Evolutionary conservation across 2,888 invertebrate genomes (phyloP).

Genomic region (Agrotis exclamationis): DNA sequence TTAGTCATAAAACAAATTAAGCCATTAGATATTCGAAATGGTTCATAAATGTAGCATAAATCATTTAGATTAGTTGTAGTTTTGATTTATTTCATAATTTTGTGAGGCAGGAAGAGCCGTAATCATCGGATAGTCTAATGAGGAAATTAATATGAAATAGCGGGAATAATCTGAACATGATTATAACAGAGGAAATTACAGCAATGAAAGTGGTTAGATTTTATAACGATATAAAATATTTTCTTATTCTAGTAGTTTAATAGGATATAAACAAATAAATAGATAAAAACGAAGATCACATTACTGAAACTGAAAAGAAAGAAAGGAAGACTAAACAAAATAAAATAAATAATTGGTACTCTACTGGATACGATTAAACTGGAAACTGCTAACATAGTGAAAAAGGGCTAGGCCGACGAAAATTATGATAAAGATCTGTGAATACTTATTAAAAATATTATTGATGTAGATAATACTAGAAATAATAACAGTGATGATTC

Average conservation of each 20-base stretch:
- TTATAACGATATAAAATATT: neutral
- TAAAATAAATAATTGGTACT: too few species aligned
- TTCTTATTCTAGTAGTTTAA: neutral
- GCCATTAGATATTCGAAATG: conserved; percentile 27
- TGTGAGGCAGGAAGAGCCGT: conserved; percentile 1
- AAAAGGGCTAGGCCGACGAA: neutral
- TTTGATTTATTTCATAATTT: conserved; percentile 29
- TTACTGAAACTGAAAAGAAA: neutral
- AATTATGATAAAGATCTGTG: neutral
- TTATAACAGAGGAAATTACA: neutral
- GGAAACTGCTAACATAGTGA: neutral
- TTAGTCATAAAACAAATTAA: conserved; percentile 41
- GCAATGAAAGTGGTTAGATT: neutral
- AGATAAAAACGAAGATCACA: neutral
- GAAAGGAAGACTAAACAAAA: too few species aligned
- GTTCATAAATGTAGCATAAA: conserved; percentile 44
- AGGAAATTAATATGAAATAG: neutral
- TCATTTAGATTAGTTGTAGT: conserved; percentile 29
- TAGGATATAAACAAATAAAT: neutral
- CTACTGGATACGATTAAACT: neutral
- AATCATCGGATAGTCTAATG: neutral
- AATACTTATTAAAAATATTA: neutral
- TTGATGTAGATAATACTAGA: neutral
- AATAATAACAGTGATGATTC: neutral
- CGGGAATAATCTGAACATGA: conserved; percentile 7